Conservation (phyloP, 92 coral and sea anemone species). For the Muricea muricata region DNA sequence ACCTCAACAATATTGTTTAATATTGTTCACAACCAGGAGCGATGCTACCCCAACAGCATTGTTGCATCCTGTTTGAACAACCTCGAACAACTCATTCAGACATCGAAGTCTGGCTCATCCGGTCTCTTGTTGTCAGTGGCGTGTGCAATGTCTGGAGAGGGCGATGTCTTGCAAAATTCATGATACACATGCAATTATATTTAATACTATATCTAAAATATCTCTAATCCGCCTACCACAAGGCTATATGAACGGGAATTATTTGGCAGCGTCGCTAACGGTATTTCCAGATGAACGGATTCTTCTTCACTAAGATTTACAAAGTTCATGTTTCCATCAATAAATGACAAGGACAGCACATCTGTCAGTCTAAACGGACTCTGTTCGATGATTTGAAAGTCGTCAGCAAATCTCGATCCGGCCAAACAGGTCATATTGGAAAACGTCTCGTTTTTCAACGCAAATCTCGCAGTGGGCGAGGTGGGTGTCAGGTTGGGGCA, state of each 20-base stretch:
- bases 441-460: background rate
- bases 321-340: background rate
- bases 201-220: background rate
- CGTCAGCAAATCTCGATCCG: background rate
- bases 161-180: too few relatives aligned
- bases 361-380: background rate
- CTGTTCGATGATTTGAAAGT: background rate
- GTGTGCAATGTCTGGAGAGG: too few relatives aligned
- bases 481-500: background rate
- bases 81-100: too few relatives aligned
- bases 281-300: background rate
- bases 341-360: constrained; percentile 11
- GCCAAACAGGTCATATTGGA: constrained; percentile 3
- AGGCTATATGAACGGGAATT: background rate
- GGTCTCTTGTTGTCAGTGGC: too few relatives aligned
- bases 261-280: background rate
- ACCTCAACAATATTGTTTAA: too few relatives aligned
- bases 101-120: too few relatives aligned
- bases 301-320: constrained; percentile 3
- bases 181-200: too few relatives aligned
- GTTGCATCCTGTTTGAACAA: too few relatives aligned
- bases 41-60: too few relatives aligned
- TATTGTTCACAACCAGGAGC: too few relatives aligned
- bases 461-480: constrained; percentile 5
- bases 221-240: background rate